Base-by-base conservation (phyloP, 2,797 vertebrate species). In the Mormyrus proboscirostris region DNA sequence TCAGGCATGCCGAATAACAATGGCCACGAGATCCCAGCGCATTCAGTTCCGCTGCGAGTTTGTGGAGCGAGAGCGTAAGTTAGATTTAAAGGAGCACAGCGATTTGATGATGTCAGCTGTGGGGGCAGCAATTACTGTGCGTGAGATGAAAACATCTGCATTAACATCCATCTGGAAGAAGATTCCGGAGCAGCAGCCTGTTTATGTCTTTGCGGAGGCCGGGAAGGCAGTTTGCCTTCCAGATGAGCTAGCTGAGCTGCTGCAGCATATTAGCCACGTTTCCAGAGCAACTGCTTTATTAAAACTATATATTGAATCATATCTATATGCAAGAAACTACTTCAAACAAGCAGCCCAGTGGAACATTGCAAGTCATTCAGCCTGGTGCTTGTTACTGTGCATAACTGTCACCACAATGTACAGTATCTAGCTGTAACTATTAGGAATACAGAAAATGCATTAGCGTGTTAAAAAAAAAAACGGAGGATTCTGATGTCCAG, bases 121-220 rank as follows among this genome's bases (percentile, higher is more conserved):
- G 90, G 90, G 92, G 90, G 93, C 92, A 93, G 93, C 95, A 95
- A 95, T 95, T 95, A 94, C 94, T 94, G 92, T 92, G 93, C 93
- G 93, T 92, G 90, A 92, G 93, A 92, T 92, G 92, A 92, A 95
- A n/a, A 89, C 93, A 95, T 96, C 95, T 95, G 93, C 94, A 95
- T 96, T 95, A 95, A 95, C 95, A 96, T 95, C 94, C 92, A 92
- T 93, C 94, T 94, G 94, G 95, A 94, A 94, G 95, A 94, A 92
- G 16, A 51, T 25, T 47, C 41, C 38, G 19, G 19, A 82, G 47
- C 7, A 41, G 41, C 83, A 91, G 91, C 93, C 92, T 93, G 93
- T 93, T 93, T 93, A 90, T 93, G 94, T 93, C 93, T 92, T 92
- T 51, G 92, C 92, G 94, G 93, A 92, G 92, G 94, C 90, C 90